Evolutionary conservation across 2,797 vertebrate genomes (phyloP), one percentile per base, ranked within the genome.

Genomic region (Ctenopoma kingsleyae): DNA sequence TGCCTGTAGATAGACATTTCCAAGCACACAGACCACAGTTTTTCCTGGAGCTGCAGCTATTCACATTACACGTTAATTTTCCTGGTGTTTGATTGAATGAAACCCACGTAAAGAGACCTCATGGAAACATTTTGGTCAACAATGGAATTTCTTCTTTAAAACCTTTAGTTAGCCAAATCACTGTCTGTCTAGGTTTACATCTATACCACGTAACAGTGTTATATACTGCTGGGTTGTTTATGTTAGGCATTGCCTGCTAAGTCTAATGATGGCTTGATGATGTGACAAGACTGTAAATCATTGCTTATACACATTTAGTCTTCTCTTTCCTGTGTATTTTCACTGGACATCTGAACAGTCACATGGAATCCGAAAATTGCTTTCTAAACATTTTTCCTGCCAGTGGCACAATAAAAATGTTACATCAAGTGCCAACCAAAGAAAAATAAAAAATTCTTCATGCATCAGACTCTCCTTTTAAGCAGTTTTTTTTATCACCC

Each of bases 241-340:
- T 56, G 25, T 41, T 38, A 53, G 53, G 62, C 1, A 1, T 32
- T 40, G 71, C 40, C 69, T 32, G 52, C 53, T 73, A 49, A 62
- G 75, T 51, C 76, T 80, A 79, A 89, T 89, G 68, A 61, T 30
- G 27, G 27, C 82, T 73, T 66, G 75, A 79, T 80, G 69, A 81
- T 74, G 82, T 76, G 67, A 62, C 61, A 17, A 73, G 68, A 67
- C 65, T 55, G 62, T 76, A 84, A 89, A 80, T 88, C 76, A 78
- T 67, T 67, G 71, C 32, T 77, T 19, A 3, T 67, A 50, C 57
- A 48, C 58, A 58, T 64, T 80, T 48, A 22, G 27, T 56, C 25
- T 51, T 54, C 40, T 53, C 38, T 72, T 67, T 71, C 57, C 70
- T 46, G 61, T 78, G 56, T 76, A 50, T 67, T 65, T 67, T 69